Conservation (phyloP, 64 coral and sea anemone genomes). For the Anthopleura sola region DNA sequence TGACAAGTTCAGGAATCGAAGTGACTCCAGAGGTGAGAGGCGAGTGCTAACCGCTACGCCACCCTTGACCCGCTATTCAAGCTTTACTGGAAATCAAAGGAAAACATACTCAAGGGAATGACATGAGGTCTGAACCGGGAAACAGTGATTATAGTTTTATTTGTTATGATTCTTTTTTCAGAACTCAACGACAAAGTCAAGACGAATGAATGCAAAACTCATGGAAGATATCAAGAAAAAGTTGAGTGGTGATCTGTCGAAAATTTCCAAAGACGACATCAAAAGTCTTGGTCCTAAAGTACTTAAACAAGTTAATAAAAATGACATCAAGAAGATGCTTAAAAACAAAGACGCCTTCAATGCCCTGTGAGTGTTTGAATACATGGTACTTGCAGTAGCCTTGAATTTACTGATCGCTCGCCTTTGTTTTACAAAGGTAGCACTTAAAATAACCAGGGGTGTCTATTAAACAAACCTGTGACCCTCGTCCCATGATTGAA, state of each 20-base stretch:
- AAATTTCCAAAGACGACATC: not conserved
- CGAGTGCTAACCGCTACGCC: too few relatives aligned
- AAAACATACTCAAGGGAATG: not conserved
- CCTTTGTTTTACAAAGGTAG: too few relatives aligned
- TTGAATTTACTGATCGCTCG: not conserved
- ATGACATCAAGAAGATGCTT: constrained; percentile 8
- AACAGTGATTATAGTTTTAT: not conserved
- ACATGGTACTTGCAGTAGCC: not conserved
- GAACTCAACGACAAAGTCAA: not conserved
- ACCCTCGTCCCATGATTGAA: too few relatives aligned
- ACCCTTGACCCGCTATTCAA: too few relatives aligned
- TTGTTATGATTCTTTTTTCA: not conserved
- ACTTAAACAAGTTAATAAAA: not conserved
- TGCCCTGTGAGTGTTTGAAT: not conserved
- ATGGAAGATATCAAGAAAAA: not conserved
- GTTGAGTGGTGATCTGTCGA: not conserved
- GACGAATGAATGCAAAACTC: not conserved
- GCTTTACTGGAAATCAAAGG: too few relatives aligned
- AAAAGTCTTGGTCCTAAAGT: not conserved
- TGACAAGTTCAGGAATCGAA: too few relatives aligned
- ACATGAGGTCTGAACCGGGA: too few relatives aligned
- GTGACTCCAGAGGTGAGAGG: too few relatives aligned
- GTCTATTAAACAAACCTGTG: too few relatives aligned
- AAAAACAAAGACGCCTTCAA: not conserved
- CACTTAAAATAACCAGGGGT: too few relatives aligned